phyloP scores from a whole-genome alignment of 2,888 invertebrate species.

The Ophion obscuratus region DNA sequence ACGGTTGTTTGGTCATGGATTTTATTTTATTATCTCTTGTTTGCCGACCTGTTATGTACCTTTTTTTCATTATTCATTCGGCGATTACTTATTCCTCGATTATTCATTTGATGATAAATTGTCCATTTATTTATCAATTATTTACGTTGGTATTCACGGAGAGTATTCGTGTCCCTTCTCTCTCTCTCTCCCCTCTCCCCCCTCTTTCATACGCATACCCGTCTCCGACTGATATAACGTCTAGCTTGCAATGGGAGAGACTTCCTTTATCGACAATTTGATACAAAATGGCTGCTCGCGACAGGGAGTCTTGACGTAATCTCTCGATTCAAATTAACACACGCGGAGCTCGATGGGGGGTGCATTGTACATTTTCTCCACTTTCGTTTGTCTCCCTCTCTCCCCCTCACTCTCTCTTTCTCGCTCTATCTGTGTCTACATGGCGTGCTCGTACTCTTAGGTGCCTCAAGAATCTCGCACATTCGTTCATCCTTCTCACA shows the following conservation, averaged over 20 bases:
- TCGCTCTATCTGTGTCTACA: background rate
- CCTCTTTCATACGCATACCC: background rate
- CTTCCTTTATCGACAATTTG: slow-evolving; percentile 84
- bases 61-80: no score
- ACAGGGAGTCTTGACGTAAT: slow-evolving; percentile 85
- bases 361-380: slow-evolving; percentile 60
- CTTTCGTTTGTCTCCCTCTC: slow-evolving; percentile 46
- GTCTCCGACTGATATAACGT: slow-evolving; percentile 65
- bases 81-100: no score
- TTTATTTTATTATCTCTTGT: no score
- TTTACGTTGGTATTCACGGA: no score
- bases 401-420: slow-evolving; percentile 53
- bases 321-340: slow-evolving; percentile 87
- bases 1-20: no score
- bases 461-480: slow-evolving; percentile 26
- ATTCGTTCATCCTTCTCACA: slow-evolving; percentile 33
- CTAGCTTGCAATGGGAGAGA: slow-evolving; percentile 58
- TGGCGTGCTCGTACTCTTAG: slow-evolving; percentile 74
- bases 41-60: no score
- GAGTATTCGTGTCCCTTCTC: no score
- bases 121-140: no score
- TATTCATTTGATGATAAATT: no score
- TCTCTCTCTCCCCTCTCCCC: background rate
- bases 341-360: slow-evolving; percentile 82
- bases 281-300: slow-evolving; percentile 84